A percentile compares a stretch with the other conserved stretches of the same genome.
Evolutionary conservation across 2,888 invertebrate genomes (phyloP).

Genomic region (Salticus scenicus): DNA sequence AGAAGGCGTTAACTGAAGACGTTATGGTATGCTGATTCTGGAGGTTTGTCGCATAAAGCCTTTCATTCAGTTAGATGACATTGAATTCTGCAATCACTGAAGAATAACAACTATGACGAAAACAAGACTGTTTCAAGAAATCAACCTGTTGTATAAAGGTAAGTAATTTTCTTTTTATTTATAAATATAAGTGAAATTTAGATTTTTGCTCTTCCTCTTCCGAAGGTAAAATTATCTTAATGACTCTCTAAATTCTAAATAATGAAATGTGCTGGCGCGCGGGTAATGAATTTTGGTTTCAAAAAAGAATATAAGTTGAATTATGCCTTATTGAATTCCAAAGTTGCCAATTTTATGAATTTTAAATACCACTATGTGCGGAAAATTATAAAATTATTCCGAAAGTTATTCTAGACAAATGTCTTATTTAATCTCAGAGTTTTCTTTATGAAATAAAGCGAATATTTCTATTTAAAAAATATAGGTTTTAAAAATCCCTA

Average conservation of each 20-base stretch:
- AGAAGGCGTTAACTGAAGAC: background rate
- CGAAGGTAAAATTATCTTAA: background rate
- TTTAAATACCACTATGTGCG: no score
- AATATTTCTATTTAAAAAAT: no score
- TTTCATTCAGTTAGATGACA: background rate
- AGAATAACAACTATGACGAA: background rate
- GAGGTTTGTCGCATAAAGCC: background rate
- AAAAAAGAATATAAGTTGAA: no score
- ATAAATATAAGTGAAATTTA: background rate
- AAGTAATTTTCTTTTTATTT: background rate
- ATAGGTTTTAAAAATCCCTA: no score
- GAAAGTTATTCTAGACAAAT: no score
- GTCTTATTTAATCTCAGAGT: no score
- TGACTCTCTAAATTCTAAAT: background rate
- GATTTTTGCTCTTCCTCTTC: background rate
- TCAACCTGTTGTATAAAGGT: background rate
- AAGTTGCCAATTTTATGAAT: no score
- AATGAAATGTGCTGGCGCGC: background rate
- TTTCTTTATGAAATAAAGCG: no score
- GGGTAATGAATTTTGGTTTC: no score
- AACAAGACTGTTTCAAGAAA: background rate
- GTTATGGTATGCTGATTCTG: background rate
- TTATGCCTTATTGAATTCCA: no score
- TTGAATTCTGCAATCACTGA: background rate
- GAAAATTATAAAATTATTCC: no score